These are phyloP conservation scores for Gorilla gorilla DNA, from an alignment of 2,113 vertebrate species.

Conservation along the genomic window DNA sequence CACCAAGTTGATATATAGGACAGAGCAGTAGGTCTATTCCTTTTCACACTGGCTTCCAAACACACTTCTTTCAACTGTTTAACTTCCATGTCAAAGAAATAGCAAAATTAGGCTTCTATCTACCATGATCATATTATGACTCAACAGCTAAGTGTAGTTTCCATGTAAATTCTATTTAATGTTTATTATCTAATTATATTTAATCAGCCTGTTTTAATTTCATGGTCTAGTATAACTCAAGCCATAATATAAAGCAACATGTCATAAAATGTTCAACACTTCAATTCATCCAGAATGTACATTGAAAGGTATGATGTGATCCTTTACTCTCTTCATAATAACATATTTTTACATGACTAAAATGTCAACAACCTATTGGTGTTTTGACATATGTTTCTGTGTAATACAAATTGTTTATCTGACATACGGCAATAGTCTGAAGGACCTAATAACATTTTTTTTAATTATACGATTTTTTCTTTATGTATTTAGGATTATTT, in stretches of 20 bases:
- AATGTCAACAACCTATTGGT: background rate
- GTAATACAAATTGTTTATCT: background rate
- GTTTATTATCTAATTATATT: background rate
- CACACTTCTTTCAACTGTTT: background rate
- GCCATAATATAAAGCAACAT: background rate
- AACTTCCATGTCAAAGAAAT: background rate
- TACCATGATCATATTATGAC: background rate
- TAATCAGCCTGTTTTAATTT: background rate
- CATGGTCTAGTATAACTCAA: background rate
- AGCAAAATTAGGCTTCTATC: background rate
- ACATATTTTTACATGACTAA: background rate
- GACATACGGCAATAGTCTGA: background rate
- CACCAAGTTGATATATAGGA: background rate
- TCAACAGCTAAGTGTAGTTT: background rate
- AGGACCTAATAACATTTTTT: background rate
- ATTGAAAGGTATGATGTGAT: background rate
- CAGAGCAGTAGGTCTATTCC: fast-evolving
- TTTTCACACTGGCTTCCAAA: fast-evolving
- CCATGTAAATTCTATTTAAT: background rate
- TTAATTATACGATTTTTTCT: background rate
- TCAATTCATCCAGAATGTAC: background rate
- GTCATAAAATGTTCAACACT: background rate
- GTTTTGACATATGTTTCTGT: background rate
- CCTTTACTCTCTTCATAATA: background rate
- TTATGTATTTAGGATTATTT: background rate